Percentiles rank a stretch among this genome's conserved stretches.
These are phyloP conservation scores for Idris sp. DNA, from an alignment of 1,140 invertebrate species.

Conservation along the genomic window DNA sequence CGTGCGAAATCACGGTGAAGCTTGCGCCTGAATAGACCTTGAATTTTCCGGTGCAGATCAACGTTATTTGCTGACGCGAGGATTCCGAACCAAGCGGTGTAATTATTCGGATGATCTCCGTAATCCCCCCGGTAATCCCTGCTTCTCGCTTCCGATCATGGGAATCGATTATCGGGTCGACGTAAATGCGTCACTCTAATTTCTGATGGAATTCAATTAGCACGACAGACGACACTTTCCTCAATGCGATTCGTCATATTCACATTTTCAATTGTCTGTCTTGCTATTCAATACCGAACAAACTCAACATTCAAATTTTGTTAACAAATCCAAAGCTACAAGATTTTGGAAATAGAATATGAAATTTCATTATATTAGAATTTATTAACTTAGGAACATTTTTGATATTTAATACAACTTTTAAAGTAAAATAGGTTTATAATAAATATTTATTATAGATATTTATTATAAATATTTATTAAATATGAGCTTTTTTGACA, in stretches of 20 bases:
- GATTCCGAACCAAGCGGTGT: constrained; percentile 60
- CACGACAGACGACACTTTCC: constrained; percentile 40
- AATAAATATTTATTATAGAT: too few relatives aligned
- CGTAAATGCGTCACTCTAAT: constrained; percentile 57
- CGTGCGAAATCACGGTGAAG: constrained; percentile 47
- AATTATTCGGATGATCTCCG: constrained; percentile 76
- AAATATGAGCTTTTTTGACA: too few relatives aligned
- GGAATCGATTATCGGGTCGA: constrained; percentile 65
- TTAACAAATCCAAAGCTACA: too few relatives aligned
- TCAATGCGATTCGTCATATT: constrained; percentile 47
- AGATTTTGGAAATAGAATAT: too few relatives aligned
- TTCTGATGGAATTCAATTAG: constrained; percentile 67
- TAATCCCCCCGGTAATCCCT: constrained; percentile 69
- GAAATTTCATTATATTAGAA: too few relatives aligned
- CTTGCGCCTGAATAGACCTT: constrained; percentile 42
- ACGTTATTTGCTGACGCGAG: constrained; percentile 60
- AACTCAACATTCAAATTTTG: too few relatives aligned
- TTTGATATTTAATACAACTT: too few relatives aligned
- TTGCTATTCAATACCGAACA: too few relatives aligned
- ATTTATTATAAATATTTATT: too few relatives aligned
- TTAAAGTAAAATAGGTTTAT: too few relatives aligned
- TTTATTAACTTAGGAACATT: too few relatives aligned
- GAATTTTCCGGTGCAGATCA: constrained; percentile 56
- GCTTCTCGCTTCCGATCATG: constrained; percentile 54
- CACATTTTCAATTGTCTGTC: constrained; percentile 45